Conservation (phyloP, 2,113 vertebrate species). For the Eulacestoma nigropectus region DNA sequence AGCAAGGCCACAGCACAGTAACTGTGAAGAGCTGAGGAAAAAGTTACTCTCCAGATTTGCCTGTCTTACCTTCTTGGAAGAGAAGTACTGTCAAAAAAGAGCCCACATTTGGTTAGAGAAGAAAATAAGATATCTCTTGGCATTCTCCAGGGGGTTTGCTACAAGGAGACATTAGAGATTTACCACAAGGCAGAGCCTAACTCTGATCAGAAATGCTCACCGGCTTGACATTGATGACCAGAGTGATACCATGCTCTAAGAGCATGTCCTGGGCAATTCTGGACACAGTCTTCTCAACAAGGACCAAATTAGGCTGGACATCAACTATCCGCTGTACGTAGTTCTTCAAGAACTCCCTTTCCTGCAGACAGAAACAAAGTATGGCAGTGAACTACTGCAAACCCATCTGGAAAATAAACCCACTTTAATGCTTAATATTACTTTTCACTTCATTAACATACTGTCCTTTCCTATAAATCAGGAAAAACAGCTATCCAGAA, state of each 20-base stretch:
- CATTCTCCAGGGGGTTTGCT: background rate
- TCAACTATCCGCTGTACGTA: conserved; percentile 95
- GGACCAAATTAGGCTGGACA: conserved; percentile 90
- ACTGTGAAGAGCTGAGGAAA: background rate
- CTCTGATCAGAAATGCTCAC: conserved; percentile 71
- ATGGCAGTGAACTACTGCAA: background rate
- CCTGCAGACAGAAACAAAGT: conserved; percentile 69
- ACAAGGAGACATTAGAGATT: background rate
- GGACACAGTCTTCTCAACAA: conserved; percentile 97
- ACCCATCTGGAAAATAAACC: background rate
- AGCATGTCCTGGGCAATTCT: conserved; percentile 98
- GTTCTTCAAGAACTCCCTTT: conserved; percentile 97
- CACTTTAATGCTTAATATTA: background rate
- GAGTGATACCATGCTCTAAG: conserved; percentile 92
- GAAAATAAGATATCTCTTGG: background rate
- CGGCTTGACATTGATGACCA: conserved; percentile 96
- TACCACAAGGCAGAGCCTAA: background rate
- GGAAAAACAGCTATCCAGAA: background rate
- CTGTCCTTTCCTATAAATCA: background rate
- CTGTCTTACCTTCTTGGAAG: background rate
- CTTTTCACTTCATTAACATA: background rate
- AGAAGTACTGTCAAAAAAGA: background rate
- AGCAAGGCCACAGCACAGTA: background rate
- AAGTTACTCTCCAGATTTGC: background rate
- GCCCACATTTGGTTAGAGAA: background rate